Conservation (phyloP, 2,113 vertebrate genomes). For the Picathartes gymnocephalus region DNA sequence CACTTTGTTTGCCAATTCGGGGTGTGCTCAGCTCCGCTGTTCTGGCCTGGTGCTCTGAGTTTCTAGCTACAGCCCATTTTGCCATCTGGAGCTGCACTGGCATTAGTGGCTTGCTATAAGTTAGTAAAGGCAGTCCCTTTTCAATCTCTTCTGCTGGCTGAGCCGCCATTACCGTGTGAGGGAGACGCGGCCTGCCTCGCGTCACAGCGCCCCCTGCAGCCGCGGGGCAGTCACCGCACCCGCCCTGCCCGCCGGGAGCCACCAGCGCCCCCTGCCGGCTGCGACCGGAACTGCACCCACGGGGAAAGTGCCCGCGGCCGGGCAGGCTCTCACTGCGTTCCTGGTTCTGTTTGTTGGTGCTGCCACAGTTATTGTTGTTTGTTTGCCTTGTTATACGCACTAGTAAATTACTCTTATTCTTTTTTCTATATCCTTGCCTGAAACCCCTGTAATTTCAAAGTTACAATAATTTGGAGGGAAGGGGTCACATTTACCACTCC, state of each 20-base stretch:
- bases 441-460: not conserved
- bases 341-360: not conserved
- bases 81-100: not conserved
- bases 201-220: not conserved
- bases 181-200: fast-evolving
- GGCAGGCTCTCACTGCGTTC: fast-evolving
- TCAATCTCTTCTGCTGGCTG: fast-evolving
- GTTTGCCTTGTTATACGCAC: not conserved
- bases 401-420: not conserved
- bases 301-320: fast-evolving
- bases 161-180: fast-evolving
- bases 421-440: not conserved
- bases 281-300: fast-evolving
- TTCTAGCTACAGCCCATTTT: not conserved
- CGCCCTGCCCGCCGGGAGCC: fast-evolving
- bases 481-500: not conserved
- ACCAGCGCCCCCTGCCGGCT: not conserved
- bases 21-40: not conserved
- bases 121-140: too few species aligned
- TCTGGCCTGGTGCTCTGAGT: not conserved
- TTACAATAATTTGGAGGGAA: not conserved
- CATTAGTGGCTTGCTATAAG: fast-evolving
- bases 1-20: not conserved
- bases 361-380: not conserved
- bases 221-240: fast-evolving